Evolutionary conservation across 2,888 invertebrate species (phyloP), one percentile per base, ranked within the genome.

Genomic region (Chelonus formosanus): DNA sequence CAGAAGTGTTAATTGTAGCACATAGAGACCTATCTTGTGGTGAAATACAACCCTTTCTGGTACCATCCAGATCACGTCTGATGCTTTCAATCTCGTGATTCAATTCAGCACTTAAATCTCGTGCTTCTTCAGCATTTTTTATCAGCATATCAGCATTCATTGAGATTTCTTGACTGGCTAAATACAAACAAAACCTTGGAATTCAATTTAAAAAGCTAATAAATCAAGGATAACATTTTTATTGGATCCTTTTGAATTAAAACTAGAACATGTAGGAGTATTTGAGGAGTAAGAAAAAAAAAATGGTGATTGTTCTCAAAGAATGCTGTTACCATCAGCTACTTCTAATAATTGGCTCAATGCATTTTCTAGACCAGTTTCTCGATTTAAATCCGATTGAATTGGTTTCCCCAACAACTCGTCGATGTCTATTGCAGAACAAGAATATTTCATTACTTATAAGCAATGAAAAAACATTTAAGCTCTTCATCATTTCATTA

Each of bases 281-380:
- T n/a, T n/a, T n/a, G n/a, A n/a, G n/a, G n/a, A n/a, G n/a, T n/a
- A n/a, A n/a, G n/a, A n/a, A 20, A 20, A 20, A 20, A 20, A 1
- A 20, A 20, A 20, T 2, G 20, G 20, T 20, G 20, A 20, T 20
- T 20, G 20, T 20, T 20, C 20, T 20, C 20, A 20, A 20, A 20
- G 20, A 20, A 20, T 20, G 20, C 20, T 20, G 20, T 65, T 86
- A 93, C 93, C 90, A 84, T 88, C 85, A 79, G 90, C 90, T 71
- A 93, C 89, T 78, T 91, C 90, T 56, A 88, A 86, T 73, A 94
- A 86, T 35, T 90, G 89, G 75, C 91, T 90, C 73, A 92, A 86
- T 60, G 92, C 92, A 61, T 90, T 86, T 80, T 93, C 92, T 64
- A 93, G 87, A 69, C 92, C 92, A 66, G 92, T 93, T 80, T 92